These are phyloP conservation scores for Pogonus chalceus DNA, from an alignment of 1,140 invertebrate genomes.

Conservation along the genomic window DNA sequence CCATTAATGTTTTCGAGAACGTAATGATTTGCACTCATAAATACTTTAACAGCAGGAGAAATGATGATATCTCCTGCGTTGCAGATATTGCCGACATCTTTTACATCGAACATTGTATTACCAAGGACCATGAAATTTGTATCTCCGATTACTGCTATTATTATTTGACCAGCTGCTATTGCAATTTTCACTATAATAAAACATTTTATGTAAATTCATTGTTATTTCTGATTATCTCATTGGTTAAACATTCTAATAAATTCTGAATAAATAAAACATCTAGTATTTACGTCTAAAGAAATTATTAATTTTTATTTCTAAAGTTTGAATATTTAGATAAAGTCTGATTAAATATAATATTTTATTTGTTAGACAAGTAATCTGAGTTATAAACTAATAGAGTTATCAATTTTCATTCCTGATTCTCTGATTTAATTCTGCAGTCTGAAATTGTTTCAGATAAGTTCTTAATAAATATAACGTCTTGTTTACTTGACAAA, in stretches of 20 bases:
- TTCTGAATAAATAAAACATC: too few species aligned
- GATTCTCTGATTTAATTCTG: too few species aligned
- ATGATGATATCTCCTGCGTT: slow-evolving; percentile 42
- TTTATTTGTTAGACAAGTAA: too few species aligned
- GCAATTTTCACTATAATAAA: slow-evolving; percentile 46
- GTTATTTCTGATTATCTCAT: background rate
- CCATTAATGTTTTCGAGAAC: background rate
- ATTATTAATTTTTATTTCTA: too few species aligned
- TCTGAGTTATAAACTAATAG: too few species aligned
- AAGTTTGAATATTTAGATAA: too few species aligned
- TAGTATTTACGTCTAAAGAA: too few species aligned
- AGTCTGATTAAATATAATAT: too few species aligned
- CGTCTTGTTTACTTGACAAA: too few species aligned
- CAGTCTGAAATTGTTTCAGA: too few species aligned
- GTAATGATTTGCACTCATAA: slow-evolving; percentile 33
- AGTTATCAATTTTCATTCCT: too few species aligned
- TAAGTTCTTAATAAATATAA: too few species aligned
- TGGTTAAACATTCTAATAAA: background rate
- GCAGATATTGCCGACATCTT: slow-evolving; percentile 38
- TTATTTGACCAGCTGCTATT: slow-evolving; percentile 46
- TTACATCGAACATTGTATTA: slow-evolving; percentile 50
- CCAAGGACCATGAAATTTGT: slow-evolving; percentile 50
- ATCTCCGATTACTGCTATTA: slow-evolving; percentile 47
- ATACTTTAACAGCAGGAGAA: slow-evolving; percentile 40
- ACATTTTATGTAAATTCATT: background rate